A percentile compares a stretch with the other conserved stretches of the same genome.
Evolutionary conservation across 1,140 invertebrate genomes (phyloP).

Genomic region (Cecropterus lyciades): DNA sequence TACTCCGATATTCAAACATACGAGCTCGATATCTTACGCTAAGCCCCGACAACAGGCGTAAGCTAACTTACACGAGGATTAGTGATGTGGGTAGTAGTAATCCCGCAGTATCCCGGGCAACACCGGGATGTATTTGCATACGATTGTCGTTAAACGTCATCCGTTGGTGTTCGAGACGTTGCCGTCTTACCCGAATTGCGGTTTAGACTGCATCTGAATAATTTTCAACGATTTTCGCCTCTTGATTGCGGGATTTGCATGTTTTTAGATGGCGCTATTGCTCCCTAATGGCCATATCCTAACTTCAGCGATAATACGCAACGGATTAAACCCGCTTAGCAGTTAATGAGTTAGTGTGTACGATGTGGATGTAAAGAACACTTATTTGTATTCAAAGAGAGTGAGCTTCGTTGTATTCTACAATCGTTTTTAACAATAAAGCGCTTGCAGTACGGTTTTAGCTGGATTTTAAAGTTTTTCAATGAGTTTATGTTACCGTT

Average conservation of each 20-base stretch:
- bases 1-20: slow-evolving; percentile 57
- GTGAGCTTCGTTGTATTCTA: slow-evolving; percentile 26
- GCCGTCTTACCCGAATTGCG: slow-evolving; percentile 65
- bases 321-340: slow-evolving; percentile 30
- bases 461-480: slow-evolving; percentile 34
- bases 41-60: slow-evolving; percentile 61
- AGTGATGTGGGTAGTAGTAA: slow-evolving; percentile 62
- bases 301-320: slow-evolving; percentile 30
- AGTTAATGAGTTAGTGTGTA: slow-evolving; percentile 34
- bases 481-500: slow-evolving; percentile 27
- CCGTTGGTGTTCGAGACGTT: slow-evolving; percentile 59
- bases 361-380: slow-evolving; percentile 13
- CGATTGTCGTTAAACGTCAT: slow-evolving; percentile 70
- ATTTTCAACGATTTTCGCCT: slow-evolving; percentile 54
- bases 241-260: slow-evolving; percentile 58
- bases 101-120: slow-evolving; percentile 58
- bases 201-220: slow-evolving; percentile 56
- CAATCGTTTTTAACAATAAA: slow-evolving; percentile 26
- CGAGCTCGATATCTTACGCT: slow-evolving; percentile 65
- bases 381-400: slow-evolving; percentile 19
- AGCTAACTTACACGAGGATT: slow-evolving; percentile 63
- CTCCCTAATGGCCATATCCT: slow-evolving; percentile 45
- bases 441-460: slow-evolving; percentile 21
- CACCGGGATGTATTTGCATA: slow-evolving; percentile 70
- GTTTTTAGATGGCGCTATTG: slow-evolving; percentile 41